Base-by-base conservation (phyloP, 2,888 invertebrate species). In the Lithodes maja region DNA sequence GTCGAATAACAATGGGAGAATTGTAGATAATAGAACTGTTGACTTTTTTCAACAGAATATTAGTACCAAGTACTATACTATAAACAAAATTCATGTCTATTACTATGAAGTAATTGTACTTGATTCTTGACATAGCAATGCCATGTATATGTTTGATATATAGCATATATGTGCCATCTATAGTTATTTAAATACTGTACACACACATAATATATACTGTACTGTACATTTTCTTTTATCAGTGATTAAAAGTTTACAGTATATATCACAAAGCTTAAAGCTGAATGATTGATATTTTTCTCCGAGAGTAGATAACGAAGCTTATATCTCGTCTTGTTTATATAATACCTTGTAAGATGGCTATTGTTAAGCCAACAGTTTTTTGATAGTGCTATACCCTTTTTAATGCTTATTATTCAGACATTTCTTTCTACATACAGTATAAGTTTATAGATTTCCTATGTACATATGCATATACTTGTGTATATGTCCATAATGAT, bases 31-130 rank as follows among this genome's bases (percentile, higher is more conserved):
- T 81, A 17, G 2, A 68, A 33, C 50, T 82, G 81, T 82, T 82
- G 81, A 82, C 53, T 68, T 82, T 82, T 33, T 82, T 82, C 81
- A 82, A 68, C 68, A 50, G 61, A 71, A 12, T 71, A 12, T 17
- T n/a, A 71, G 61, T 61, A 61, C 61, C 61, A 61, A 61, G 61
- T 61, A 61, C 61, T 61, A 61, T 61, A 12, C 12, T 61, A 61
- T 61, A 61, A 61, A 61, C 61, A 61, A 12, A 5, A 7, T 61
- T 61, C 61, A 61, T 61, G 61, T 61, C 61, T 61, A 12, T 61
- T 61, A 12, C 61, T 61, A 61, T 61, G 7, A 61, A 12, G 12
- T 61, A 61, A 61, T 61, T 61, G 61, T 61, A 61, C 12, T 61
- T 5, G 61, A 61, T 5, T 82, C 54, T 61, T 49, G 68, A 49